phyloP scores from a whole-genome alignment of 2,888 invertebrate species.

The Drosophila neotestacea region DNA sequence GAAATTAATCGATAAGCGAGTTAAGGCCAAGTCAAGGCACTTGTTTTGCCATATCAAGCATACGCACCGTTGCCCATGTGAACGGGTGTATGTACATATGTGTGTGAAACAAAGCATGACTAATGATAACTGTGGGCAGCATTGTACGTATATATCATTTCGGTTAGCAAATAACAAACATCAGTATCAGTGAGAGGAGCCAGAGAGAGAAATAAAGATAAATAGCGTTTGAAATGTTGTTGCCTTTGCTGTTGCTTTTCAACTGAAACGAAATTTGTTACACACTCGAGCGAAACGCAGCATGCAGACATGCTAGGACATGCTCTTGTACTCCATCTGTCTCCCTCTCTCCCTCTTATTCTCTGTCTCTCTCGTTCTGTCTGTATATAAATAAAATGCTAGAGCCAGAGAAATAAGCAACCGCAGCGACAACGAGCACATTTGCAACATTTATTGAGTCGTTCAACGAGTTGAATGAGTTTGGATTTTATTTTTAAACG shows the following conservation, averaged over 20 bases:
- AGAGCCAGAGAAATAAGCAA: constrained; percentile 39
- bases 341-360: constrained; percentile 1
- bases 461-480: constrained; percentile 82
- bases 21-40: constrained; percentile 14
- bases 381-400: constrained; percentile 69
- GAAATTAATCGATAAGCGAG: constrained; percentile 64
- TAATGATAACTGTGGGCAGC: constrained; percentile 74
- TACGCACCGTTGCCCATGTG: constrained; percentile 55
- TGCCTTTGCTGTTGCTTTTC: constrained; percentile 48
- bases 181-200: constrained; percentile 41
- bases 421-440: constrained; percentile 72
- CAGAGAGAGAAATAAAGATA: constrained; percentile 69
- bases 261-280: constrained; percentile 64
- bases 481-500: constrained; percentile 79
- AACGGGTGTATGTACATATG: constrained; percentile 20
- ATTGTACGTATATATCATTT: constrained; percentile 72
- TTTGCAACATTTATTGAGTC: constrained; percentile 82
- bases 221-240: constrained; percentile 74
- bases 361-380: constrained; percentile 9
- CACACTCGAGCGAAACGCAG: constrained; percentile 57
- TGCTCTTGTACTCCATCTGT: neutral
- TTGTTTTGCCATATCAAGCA: constrained; percentile 52
- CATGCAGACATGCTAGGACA: constrained; percentile 43
- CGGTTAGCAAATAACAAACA: constrained; percentile 78
- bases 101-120: constrained; percentile 74